Conservation (phyloP, 37 sponge, comb jelly and placozoan genomes). For the Corticium candelabrum region DNA sequence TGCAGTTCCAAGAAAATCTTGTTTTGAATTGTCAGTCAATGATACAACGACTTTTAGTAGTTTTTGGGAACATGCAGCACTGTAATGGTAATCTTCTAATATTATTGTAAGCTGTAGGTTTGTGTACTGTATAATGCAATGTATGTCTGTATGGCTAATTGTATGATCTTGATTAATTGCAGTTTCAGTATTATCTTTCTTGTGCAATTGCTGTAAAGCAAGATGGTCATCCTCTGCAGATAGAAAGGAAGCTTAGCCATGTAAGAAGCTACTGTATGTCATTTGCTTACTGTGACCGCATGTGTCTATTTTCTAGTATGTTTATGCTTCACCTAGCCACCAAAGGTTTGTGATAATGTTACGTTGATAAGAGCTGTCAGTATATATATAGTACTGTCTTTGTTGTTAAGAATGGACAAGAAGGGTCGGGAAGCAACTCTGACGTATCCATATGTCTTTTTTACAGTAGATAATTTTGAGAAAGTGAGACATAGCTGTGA, state of each 20-base stretch:
- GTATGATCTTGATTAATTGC: background rate
- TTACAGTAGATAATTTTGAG: conserved; percentile 7
- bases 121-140: too few species aligned
- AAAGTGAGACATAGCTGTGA: background rate
- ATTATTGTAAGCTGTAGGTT: too few species aligned
- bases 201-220: background rate
- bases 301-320: background rate
- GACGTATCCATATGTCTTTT: conserved; percentile 7
- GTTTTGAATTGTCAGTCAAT: too few species aligned
- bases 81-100: too few species aligned
- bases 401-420: conserved; percentile 5
- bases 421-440: background rate
- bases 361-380: background rate
- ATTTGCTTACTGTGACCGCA: background rate
- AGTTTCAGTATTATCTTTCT: background rate
- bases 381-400: background rate
- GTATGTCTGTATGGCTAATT: too few species aligned
- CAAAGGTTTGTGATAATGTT: background rate
- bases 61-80: too few species aligned
- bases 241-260: too few species aligned
- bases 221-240: background rate
- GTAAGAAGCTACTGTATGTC: too few species aligned
- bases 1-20: too few species aligned
- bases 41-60: too few species aligned
- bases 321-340: background rate